A percentile compares a stretch with the other conserved stretches of the same genome.
Evolutionary conservation across 2,113 vertebrate genomes (phyloP).

Genomic region (Oncorhynchus nerka): DNA sequence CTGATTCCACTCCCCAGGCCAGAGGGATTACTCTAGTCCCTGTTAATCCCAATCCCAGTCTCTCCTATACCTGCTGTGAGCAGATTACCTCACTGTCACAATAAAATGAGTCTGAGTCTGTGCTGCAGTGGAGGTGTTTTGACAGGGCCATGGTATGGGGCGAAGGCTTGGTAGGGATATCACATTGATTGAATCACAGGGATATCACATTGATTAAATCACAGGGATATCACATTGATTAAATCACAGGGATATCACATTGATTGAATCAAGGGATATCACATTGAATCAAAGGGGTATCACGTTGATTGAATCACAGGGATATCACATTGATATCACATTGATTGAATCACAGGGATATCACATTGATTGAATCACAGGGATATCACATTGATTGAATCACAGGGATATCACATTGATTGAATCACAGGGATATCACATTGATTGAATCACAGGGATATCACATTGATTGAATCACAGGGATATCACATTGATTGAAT

Average conservation of each 20-base stretch:
- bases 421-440: background rate
- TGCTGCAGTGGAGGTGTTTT: background rate
- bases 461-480: too few relatives aligned
- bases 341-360: too few relatives aligned
- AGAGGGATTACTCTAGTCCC: slow-evolving; percentile 30
- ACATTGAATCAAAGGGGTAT: background rate
- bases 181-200: background rate
- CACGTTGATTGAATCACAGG: background rate
- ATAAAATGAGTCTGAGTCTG: background rate
- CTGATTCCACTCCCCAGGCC: background rate
- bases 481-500: too few relatives aligned
- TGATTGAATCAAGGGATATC: background rate
- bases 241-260: too few relatives aligned
- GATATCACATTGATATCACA: background rate
- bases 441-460: background rate
- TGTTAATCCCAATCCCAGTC: slow-evolving; percentile 32
- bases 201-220: background rate
- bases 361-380: too few relatives aligned
- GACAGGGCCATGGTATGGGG: background rate
- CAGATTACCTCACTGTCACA: slow-evolving; percentile 21
- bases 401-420: background rate
- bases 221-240: background rate
- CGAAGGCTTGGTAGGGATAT: background rate
- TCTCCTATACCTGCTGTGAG: slow-evolving; percentile 14
- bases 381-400: too few relatives aligned